Evolutionary conservation across 2,113 vertebrate species (phyloP).

Genomic region (Periophthalmus modestus): DNA sequence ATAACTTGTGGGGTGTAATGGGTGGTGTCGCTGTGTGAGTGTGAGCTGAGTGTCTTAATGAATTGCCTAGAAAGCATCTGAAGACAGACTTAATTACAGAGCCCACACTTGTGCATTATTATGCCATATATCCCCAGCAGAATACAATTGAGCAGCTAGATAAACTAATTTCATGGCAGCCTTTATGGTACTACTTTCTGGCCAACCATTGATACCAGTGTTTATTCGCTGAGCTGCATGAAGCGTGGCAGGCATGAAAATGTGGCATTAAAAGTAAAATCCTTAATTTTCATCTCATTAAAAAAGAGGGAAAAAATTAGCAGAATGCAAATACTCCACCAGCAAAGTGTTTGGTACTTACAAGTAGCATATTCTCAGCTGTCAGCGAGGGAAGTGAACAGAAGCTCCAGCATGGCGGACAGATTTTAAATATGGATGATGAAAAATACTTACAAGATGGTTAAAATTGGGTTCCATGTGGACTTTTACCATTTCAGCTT

Average conservation of each 20-base stretch:
- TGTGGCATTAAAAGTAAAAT: constrained; percentile 79
- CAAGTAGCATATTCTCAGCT: constrained; percentile 38
- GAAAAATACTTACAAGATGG: constrained; percentile 4
- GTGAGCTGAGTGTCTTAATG: constrained; percentile 77
- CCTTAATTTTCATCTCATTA: constrained; percentile 88
- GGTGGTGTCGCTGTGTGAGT: constrained; percentile 64
- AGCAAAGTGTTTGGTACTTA: constrained; percentile 54
- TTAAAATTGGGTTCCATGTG: constrained; percentile 17
- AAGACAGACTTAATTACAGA: constrained; percentile 79
- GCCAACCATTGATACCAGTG: constrained; percentile 76
- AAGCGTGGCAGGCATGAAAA: constrained; percentile 80
- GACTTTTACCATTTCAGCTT: not conserved
- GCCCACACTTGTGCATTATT: constrained; percentile 71
- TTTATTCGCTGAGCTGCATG: constrained; percentile 80
- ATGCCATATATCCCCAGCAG: constrained; percentile 73
- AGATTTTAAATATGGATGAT: constrained; percentile 39
- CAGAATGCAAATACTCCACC: constrained; percentile 76
- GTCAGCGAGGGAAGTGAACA: constrained; percentile 43
- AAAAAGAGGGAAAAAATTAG: constrained; percentile 52
- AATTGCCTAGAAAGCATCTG: constrained; percentile 79
- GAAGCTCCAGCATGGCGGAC: constrained; percentile 24
- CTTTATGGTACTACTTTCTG: constrained; percentile 77
- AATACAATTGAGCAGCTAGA: constrained; percentile 71
- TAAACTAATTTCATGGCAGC: constrained; percentile 77
- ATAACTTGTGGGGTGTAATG: constrained; percentile 71